Base-by-base conservation (phyloP, 2,113 vertebrate genomes). In the Brienomyrus longianalis region DNA sequence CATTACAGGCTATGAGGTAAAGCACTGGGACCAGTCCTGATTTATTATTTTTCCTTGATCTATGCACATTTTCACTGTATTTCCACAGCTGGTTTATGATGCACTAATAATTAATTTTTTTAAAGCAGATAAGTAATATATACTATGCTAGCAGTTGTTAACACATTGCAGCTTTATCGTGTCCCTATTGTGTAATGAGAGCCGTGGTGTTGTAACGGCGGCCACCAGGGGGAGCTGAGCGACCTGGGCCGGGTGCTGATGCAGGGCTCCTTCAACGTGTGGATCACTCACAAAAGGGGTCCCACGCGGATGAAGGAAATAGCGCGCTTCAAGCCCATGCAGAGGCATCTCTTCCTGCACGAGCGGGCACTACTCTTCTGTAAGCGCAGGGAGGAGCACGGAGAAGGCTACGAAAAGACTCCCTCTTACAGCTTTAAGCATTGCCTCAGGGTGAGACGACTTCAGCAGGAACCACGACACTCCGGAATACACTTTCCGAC, bases 311-410 rank as follows among this genome's bases (percentile, higher is more conserved):
- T 99, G 97, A 99, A 99, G 93, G 98, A 99, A 89, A 96, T 99
- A 92, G 97, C 98, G 88, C 95, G 98, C 90, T 99, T 99, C 95
- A 99, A 99, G 92, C 97, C 98, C 89, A 99, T 98, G 98, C 98
- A 99, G 93, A 95, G 98, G 39, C 98, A 99, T 87, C 95, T 99
- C 62, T 99, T 99, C 92, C 96, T 99, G 23, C 98, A 99, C 0
- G 98, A 99, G 91, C 97, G 96, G 51, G 98, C 97, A 0, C 93
- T 99, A 92, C 94, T 99, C 48, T 99, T 99, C 96, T 99, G 98
- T 94, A 99, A 99, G 95, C 97, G 96, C 83, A 91, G 98, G 3
- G 94, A 96, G 35, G 97, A 99, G 54, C 96, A 96, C 0, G 96
- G 96, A 48, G 97, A 98, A 3, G 94, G 94, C 56, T 94, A 95